phyloP scores from a whole-genome alignment of 2,888 invertebrate genomes.

The Chrysotoxum bicinctum region DNA sequence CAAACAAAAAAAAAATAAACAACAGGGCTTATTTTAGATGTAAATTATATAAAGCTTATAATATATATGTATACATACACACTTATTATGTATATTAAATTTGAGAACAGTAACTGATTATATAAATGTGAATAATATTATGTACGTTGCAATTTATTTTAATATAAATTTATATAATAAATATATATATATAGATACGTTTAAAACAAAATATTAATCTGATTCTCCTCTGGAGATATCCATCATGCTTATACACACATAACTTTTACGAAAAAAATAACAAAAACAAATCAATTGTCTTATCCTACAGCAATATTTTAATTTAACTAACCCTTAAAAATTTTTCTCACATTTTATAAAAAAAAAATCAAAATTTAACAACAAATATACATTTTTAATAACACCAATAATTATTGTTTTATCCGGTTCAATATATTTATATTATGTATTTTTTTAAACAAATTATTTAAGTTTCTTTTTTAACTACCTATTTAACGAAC shows the following conservation, averaged over 20 bases:
- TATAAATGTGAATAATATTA: conserved; percentile 54
- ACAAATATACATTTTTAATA: neutral
- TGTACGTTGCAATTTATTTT: conserved; percentile 56
- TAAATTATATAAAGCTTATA: conserved; percentile 36
- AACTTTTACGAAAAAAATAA: neutral
- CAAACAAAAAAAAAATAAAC: neutral
- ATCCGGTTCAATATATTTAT: conserved; percentile 11
- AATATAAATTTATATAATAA: conserved; percentile 24
- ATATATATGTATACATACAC: conserved; percentile 4
- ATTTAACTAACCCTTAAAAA: conserved; percentile 35
- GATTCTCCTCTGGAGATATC: neutral
- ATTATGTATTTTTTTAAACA: neutral
- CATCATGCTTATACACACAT: neutral
- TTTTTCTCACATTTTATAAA: neutral
- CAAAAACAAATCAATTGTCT: neutral
- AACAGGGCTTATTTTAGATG: conserved; percentile 40
- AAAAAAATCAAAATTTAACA: neutral
- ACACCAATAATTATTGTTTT: neutral
- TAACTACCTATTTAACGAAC: conserved; percentile 39
- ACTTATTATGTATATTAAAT: conserved; percentile 4
- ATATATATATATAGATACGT: neutral
- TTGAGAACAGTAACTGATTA: conserved; percentile 61
- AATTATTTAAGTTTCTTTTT: conserved; percentile 21
- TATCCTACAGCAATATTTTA: conserved; percentile 32
- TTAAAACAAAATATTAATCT: neutral